Evolutionary conservation across 35 echinoderm and acorn worm genomes (phyloP).

Genomic region (Apostichopus japonicus): DNA sequence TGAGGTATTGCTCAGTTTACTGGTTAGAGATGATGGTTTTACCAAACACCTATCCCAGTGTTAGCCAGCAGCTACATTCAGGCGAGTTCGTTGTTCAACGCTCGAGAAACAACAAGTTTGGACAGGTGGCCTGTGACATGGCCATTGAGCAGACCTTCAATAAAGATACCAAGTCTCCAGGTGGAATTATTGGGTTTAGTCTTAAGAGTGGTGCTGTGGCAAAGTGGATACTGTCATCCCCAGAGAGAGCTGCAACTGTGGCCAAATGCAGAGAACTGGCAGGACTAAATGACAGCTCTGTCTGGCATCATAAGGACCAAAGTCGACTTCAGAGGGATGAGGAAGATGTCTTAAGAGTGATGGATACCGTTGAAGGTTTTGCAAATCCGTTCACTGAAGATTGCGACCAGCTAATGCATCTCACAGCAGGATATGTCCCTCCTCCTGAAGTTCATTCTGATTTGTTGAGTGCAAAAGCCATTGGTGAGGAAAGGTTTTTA

Average conservation of each 20-base stretch:
- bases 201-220: neutral
- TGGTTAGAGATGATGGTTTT: constrained; percentile 8
- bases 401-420: neutral
- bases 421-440: neutral
- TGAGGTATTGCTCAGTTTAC: neutral
- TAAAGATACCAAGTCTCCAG: constrained; percentile 29
- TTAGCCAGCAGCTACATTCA: neutral
- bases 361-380: neutral
- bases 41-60: neutral
- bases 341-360: neutral
- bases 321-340: neutral
- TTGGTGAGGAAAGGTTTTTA: neutral
- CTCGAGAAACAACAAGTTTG: neutral
- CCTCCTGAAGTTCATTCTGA: constrained; percentile 1
- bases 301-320: neutral
- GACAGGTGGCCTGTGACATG: constrained; percentile 26
- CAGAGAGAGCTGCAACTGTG: neutral
- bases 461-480: neutral
- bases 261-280: neutral
- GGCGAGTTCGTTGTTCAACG: constrained; percentile 28
- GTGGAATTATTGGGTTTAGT: neutral
- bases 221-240: neutral
- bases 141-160: constrained; percentile 24
- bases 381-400: neutral
- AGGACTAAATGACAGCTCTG: neutral